phyloP scores from a whole-genome alignment of 2,797 vertebrate species.

The Benthosema pterotum region DNA sequence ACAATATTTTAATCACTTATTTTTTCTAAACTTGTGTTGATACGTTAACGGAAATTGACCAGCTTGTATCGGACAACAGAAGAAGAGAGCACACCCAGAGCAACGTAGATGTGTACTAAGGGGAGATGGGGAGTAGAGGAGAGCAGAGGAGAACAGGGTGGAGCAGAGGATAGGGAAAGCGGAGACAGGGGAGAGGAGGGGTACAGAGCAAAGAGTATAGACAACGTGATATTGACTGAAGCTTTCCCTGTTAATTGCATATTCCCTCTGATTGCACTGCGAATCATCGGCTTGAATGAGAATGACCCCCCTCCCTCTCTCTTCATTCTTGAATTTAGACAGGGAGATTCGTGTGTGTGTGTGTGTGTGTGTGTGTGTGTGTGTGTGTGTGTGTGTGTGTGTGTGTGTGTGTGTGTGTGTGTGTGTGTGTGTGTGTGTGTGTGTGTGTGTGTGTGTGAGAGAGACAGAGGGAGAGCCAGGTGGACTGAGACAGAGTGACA shows the following conservation, averaged over 20 bases:
- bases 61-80: background rate
- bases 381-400: too few relatives aligned
- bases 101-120: background rate
- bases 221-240: slow-evolving; percentile 74
- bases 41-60: too few relatives aligned
- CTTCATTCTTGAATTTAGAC: slow-evolving; percentile 21
- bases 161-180: slow-evolving; percentile 27
- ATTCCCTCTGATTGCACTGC: slow-evolving; percentile 72
- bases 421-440: too few relatives aligned
- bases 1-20: too few relatives aligned
- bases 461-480: slow-evolving; percentile 2
- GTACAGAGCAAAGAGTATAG: slow-evolving; percentile 55
- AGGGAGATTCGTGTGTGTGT: slow-evolving; percentile 10
- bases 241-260: slow-evolving; percentile 78
- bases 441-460: background rate
- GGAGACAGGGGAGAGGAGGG: slow-evolving; percentile 14
- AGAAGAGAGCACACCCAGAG: background rate
- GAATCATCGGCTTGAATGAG: slow-evolving; percentile 64
- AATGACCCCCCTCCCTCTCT: slow-evolving; percentile 44
- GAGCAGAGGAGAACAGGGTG: background rate
- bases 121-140: slow-evolving; percentile 25
- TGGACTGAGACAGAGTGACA: background rate
- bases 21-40: too few relatives aligned
- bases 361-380: too few relatives aligned
- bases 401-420: too few relatives aligned